Evolutionary conservation across 2,888 invertebrate genomes (phyloP).

Genomic region (Dinocampus coccinellae): DNA sequence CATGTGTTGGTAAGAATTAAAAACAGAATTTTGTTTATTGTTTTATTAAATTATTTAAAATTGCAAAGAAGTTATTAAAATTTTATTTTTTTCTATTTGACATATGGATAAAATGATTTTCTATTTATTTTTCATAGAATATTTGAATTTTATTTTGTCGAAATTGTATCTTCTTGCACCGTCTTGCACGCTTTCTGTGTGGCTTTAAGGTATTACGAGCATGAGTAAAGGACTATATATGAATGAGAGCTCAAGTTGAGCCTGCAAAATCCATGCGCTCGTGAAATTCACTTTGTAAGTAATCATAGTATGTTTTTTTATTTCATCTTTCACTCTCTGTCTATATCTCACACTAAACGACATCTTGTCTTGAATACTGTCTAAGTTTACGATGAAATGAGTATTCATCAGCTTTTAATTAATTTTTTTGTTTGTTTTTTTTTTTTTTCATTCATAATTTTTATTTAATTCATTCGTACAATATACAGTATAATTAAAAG

Average conservation of each 20-base stretch:
- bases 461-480: not conserved
- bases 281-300: constrained; percentile 18
- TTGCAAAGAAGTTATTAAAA: not conserved
- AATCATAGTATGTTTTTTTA: not conserved
- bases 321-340: not conserved
- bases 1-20: constrained; percentile 86
- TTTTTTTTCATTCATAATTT: not conserved
- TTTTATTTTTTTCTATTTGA: not conserved
- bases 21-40: not conserved
- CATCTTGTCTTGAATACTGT: not conserved
- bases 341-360: too few relatives aligned
- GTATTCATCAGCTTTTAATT: not conserved
- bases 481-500: not conserved
- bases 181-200: not conserved
- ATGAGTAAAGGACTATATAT: not conserved
- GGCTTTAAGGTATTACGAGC: constrained; percentile 3
- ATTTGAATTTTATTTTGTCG: not conserved
- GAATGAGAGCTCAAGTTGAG: not conserved
- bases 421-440: not conserved
- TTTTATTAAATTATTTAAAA: too few relatives aligned
- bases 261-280: constrained; percentile 14
- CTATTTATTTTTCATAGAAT: not conserved
- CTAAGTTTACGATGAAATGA: not conserved
- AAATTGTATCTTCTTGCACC: not conserved
- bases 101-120: not conserved